These are phyloP conservation scores for Ernsta delagoae DNA, from an alignment of 2,888 invertebrate genomes.

Conservation along the genomic window DNA sequence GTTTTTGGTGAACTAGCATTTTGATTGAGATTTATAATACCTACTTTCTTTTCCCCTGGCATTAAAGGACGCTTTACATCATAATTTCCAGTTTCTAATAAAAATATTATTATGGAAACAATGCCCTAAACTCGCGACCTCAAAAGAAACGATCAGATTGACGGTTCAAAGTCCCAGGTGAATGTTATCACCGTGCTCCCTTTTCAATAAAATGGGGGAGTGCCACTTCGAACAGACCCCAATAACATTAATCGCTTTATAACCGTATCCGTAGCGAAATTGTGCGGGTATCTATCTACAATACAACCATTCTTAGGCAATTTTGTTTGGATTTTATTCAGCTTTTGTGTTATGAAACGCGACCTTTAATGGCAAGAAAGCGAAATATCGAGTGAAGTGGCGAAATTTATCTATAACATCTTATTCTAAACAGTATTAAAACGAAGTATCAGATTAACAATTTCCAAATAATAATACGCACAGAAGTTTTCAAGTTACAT, in stretches of 20 bases:
- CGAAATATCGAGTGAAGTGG: conserved; percentile 8
- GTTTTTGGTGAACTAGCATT: too few relatives aligned
- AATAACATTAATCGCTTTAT: conserved; percentile 33
- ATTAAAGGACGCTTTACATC: too few relatives aligned
- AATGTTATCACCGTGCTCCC: conserved; percentile 9
- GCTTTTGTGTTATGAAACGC: conserved; percentile 21
- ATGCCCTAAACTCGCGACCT: neutral
- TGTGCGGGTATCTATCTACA: conserved; percentile 20
- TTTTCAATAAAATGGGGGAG: conserved; percentile 29
- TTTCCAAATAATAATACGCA: neutral
- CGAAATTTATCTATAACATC: neutral
- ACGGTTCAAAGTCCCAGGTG: conserved; percentile 17
- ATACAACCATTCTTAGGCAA: conserved; percentile 4
- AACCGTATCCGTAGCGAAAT: conserved; percentile 22
- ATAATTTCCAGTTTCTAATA: too few relatives aligned
- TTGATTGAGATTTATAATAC: too few relatives aligned
- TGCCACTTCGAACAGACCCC: neutral
- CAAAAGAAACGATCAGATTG: neutral
- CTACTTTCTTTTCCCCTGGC: too few relatives aligned
- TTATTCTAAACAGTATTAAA: neutral
- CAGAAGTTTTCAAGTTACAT: neutral
- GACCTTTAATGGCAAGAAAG: conserved; percentile 14
- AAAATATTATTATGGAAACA: neutral
- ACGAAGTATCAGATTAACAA: too few relatives aligned
- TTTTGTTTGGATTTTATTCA: conserved; percentile 18